These are phyloP conservation scores for Clarias laeviceps DNA, from an alignment of 2,797 vertebrate species.

Conservation along the genomic window DNA sequence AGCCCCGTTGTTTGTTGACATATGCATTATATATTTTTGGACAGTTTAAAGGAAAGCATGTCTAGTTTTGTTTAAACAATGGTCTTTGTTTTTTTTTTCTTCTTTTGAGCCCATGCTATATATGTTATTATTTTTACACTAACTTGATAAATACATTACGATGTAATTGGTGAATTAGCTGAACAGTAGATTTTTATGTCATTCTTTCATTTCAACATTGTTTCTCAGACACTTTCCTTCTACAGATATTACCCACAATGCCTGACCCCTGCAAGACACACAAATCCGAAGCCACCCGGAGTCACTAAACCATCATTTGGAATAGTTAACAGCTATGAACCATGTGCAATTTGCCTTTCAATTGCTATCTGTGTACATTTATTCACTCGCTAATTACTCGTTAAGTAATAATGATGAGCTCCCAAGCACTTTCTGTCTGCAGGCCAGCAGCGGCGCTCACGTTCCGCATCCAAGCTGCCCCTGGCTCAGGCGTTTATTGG, in stretches of 20 bases:
- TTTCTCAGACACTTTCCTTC: not conserved
- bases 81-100: not conserved
- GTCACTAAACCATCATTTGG: constrained; percentile 16
- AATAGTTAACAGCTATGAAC: constrained; percentile 31
- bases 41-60: not conserved
- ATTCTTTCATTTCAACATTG: not conserved
- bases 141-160: not conserved
- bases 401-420: constrained; percentile 35
- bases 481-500: constrained; percentile 28
- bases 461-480: constrained; percentile 13
- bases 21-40: not conserved
- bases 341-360: constrained; percentile 27
- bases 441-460: not conserved
- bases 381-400: constrained; percentile 31
- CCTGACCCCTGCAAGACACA: constrained; percentile 4
- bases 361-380: constrained; percentile 28
- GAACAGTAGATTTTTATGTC: not conserved
- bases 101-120: not conserved
- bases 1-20: not conserved
- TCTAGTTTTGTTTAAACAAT: no score
- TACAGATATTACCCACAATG: not conserved
- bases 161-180: not conserved
- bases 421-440: constrained; percentile 4
- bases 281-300: constrained; percentile 14
- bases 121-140: not conserved